Percentiles rank a stretch among this genome's conserved stretches.
Conservation (phyloP, 1,140 invertebrate species). For the Drosophila kepulauana region DNA sequence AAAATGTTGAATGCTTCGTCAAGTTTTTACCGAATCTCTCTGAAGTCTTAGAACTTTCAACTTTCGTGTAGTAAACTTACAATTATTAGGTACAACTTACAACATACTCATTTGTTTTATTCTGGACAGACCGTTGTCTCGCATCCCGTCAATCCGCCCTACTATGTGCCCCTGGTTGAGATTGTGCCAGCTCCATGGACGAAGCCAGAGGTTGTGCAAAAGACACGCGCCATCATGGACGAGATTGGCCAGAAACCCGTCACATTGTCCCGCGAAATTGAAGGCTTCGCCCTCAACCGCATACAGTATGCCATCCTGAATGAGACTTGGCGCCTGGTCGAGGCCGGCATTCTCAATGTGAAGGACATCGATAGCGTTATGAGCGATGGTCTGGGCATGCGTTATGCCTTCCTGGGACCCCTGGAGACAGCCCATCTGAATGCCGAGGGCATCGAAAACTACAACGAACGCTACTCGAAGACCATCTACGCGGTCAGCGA, state of each 20-base stretch:
- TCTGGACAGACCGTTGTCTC: conserved; percentile 86
- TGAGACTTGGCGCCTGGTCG: conserved; percentile 95
- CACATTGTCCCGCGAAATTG: conserved; percentile 92
- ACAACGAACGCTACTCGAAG: conserved; percentile 89
- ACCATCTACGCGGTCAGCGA: conserved; percentile 92
- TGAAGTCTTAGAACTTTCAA: too few relatives aligned
- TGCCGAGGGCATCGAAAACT: conserved; percentile 92
- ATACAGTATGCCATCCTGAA: conserved; percentile 98
- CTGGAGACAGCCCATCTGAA: conserved; percentile 98
- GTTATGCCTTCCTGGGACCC: conserved; percentile 97
- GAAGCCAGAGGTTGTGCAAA: conserved; percentile 86
- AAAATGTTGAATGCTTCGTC: neutral
- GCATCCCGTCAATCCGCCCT: conserved; percentile 98
- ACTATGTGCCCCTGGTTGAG: conserved; percentile 97
- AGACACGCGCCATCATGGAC: conserved; percentile 91
- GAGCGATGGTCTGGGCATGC: conserved; percentile 96
- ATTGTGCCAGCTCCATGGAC: conserved; percentile 97
- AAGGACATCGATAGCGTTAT: conserved; percentile 97
- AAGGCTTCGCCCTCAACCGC: conserved; percentile 97
- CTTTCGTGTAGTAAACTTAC: too few relatives aligned
- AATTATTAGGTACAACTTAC: neutral
- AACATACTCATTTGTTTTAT: neutral
- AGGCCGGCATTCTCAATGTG: conserved; percentile 93
- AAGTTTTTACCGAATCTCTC: too few relatives aligned
- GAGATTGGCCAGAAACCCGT: conserved; percentile 97